Percentiles rank a stretch among this genome's conserved stretches.
phyloP scores from a whole-genome alignment of 2,888 invertebrate species.

The Cotesia congregata region DNA sequence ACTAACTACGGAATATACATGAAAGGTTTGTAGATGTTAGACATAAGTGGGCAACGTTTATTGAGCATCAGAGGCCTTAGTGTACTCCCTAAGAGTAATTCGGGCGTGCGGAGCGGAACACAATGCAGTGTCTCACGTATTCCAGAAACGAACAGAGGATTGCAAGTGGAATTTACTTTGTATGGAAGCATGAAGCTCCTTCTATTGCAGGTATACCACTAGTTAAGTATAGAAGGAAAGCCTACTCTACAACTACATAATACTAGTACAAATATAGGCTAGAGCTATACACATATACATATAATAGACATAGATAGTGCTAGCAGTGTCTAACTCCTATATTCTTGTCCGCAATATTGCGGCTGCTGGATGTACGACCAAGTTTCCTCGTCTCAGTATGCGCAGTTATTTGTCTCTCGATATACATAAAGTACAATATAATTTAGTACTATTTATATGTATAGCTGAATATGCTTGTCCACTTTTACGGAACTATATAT shows the following conservation, averaged over 20 bases:
- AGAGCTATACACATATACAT: neutral
- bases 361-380: slow-evolving; percentile 28
- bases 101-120: slow-evolving; percentile 1
- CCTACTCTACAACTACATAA: neutral
- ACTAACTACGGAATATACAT: neutral
- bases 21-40: neutral
- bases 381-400: slow-evolving; percentile 35
- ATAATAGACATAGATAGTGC: too few species aligned
- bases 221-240: slow-evolving; percentile 1
- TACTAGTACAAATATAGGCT: neutral
- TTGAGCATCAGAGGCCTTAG: neutral
- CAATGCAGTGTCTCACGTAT: slow-evolving; percentile 21
- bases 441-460: neutral
- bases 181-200: slow-evolving; percentile 26
- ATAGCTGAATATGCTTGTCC: slow-evolving; percentile 20
- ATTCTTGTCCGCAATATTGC: slow-evolving; percentile 31
- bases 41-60: neutral
- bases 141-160: slow-evolving; percentile 27
- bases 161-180: slow-evolving; percentile 32
- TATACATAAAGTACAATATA: slow-evolving; percentile 8
- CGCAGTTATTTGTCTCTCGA: slow-evolving; percentile 31
- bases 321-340: neutral
- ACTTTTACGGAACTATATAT: neutral
- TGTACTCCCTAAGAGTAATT: neutral
- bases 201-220: slow-evolving; percentile 14